These are phyloP conservation scores for Toxostoma redivivum DNA, from an alignment of 2,113 vertebrate genomes.

Conservation along the genomic window DNA sequence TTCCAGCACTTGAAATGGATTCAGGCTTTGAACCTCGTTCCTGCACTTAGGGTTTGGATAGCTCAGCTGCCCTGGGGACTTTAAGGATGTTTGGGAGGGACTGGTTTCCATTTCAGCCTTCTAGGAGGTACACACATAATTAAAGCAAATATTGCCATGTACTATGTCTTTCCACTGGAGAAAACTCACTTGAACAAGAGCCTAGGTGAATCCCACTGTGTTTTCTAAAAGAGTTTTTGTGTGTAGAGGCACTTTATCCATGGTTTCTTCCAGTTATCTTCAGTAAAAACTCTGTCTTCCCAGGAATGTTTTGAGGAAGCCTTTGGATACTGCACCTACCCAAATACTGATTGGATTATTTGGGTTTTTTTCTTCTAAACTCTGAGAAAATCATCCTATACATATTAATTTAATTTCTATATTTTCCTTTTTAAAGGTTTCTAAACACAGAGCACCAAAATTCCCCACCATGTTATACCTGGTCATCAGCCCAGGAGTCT, in stretches of 20 bases:
- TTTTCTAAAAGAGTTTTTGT: background rate
- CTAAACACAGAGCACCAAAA: background rate
- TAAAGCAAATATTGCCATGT: background rate
- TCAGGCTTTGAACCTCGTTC: background rate
- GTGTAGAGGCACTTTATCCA: background rate
- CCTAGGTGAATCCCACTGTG: background rate
- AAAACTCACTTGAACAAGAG: background rate
- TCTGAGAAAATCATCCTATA: background rate
- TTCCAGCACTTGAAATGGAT: background rate
- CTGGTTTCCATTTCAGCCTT: background rate
- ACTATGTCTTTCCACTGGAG: background rate
- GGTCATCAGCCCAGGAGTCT: background rate
- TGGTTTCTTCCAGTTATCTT: background rate
- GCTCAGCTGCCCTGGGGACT: background rate
- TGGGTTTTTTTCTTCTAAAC: background rate
- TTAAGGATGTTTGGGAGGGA: background rate
- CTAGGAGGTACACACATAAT: rapidly evolving
- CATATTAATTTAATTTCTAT: background rate
- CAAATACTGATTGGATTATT: background rate
- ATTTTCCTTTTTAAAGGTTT: background rate
- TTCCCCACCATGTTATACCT: background rate
- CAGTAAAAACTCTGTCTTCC: background rate
- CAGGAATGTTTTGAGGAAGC: background rate
- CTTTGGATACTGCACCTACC: background rate
- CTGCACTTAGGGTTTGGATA: rapidly evolving